Base-by-base conservation (phyloP, 1,140 invertebrate genomes). In the Drosophila mayri region DNA sequence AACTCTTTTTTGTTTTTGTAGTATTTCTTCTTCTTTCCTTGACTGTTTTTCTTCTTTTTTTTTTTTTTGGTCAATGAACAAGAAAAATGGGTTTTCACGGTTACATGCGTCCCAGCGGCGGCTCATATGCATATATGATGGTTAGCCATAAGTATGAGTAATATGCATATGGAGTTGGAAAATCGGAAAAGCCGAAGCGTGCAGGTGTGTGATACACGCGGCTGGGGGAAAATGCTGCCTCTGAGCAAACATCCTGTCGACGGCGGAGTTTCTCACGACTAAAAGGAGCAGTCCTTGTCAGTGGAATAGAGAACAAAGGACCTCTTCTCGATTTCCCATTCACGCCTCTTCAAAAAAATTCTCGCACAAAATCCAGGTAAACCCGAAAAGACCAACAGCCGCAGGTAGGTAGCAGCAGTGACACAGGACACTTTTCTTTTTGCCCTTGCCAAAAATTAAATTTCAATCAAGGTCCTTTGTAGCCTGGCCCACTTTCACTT, bases 81-180 rank as follows among this genome's bases (percentile, higher is more conserved):
- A 88, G 84, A 88, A 88, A 88, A 88, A 88, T 88, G 73, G 85
- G 74, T 81, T 88, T 88, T 88, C 84, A 88, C 84, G 84, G 84
- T 88, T 88, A 90, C 84, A 90, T 88, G 84, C 84, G 85, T 87
- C 84, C 57, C 52, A 37, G 52, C 52, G 52, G 59, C 22, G n/a
- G 60, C 38, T 59, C 43, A 50, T 72, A 72, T 59, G 54, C 25
- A 59, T 67, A 68, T 41, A 32, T 10, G 18, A 16, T 14, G 52
- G 35, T 4, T 22, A 38, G 35, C 20, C 52, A 25, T 55, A 55
- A 55, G 52, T 55, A 55, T 55, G 52, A 55, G 52, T 55, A 55
- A 66, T 60, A 66, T 66, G 63, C 61, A 63, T 22, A 54, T 28
- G 47, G 18, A 38, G 32, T 54, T 54, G 47, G 30, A 46, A 61